phyloP scores from a whole-genome alignment of 1,140 invertebrate species.

The Batillaria attramentaria region DNA sequence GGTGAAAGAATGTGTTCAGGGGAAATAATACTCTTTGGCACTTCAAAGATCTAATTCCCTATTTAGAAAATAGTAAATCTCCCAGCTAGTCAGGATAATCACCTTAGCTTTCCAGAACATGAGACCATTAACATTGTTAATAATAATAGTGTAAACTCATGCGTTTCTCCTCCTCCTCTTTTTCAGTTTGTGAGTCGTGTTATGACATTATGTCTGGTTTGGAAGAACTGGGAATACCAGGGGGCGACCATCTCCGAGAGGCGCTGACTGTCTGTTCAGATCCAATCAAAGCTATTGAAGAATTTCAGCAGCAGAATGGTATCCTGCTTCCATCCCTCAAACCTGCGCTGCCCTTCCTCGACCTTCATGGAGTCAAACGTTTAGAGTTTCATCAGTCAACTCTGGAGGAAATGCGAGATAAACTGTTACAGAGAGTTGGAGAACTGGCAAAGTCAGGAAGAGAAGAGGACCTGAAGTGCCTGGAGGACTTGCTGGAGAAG shows the following conservation, averaged over 20 bases:
- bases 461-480: conserved; percentile 81
- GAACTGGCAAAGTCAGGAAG: conserved; percentile 32
- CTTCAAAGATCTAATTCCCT: no score
- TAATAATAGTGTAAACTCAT: background rate
- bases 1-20: no score
- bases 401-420: conserved; percentile 93
- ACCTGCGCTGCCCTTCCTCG: conserved; percentile 94
- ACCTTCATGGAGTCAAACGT: conserved; percentile 91
- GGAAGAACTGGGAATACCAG: conserved; percentile 93
- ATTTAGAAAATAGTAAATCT: no score
- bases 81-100: no score
- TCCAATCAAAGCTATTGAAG: conserved; percentile 95
- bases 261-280: conserved; percentile 96
- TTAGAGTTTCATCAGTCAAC: conserved; percentile 96
- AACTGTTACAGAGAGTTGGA: conserved; percentile 77
- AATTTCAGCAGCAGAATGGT: conserved; percentile 95
- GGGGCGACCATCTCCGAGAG: conserved; percentile 89
- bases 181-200: background rate
- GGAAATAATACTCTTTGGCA: no score
- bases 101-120: no score
- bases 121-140: no score
- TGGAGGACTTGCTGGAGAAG: conserved; percentile 92
- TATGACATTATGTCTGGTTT: conserved; percentile 74
- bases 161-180: background rate
- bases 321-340: conserved; percentile 92